Evolutionary conservation across 2,888 invertebrate genomes (phyloP).

Genomic region (Caenorhabditis sinica): DNA sequence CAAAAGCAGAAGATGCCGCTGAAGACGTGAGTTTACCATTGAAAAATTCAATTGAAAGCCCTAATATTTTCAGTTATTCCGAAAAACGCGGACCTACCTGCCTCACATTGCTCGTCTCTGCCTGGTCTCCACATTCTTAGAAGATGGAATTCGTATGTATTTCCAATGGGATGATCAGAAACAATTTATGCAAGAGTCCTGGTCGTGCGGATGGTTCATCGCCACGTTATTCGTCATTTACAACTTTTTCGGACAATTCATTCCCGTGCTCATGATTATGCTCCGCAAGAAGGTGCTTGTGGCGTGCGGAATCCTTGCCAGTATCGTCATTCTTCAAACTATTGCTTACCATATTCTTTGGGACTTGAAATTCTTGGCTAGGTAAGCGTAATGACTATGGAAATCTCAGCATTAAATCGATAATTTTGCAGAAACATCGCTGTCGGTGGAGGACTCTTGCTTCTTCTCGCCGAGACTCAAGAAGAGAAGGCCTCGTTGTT

Average conservation of each 20-base stretch:
- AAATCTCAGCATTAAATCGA: not conserved
- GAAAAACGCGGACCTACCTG: constrained; percentile 87
- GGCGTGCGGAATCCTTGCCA: constrained; percentile 92
- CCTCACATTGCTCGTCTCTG: constrained; percentile 97
- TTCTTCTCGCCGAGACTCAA: constrained; percentile 92
- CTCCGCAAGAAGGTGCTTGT: constrained; percentile 90
- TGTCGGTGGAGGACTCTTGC: constrained; percentile 95
- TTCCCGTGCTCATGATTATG: constrained; percentile 97
- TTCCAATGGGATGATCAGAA: constrained; percentile 88
- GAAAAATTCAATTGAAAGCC: not conserved
- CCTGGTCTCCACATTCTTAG: constrained; percentile 97
- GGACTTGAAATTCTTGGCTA: constrained; percentile 96
- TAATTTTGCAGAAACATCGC: constrained; percentile 90
- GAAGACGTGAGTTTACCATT: constrained; percentile 78
- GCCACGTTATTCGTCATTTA: constrained; percentile 96
- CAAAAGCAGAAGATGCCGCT: constrained; percentile 80
- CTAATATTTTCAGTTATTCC: constrained; percentile 80
- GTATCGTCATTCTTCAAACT: constrained; percentile 94
- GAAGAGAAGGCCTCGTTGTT: constrained; percentile 88
- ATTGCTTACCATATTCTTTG: constrained; percentile 91
- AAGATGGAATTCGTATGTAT: constrained; percentile 99
- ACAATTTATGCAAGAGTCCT: constrained; percentile 83
- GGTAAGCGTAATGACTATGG: constrained; percentile 82
- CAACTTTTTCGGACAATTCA: constrained; percentile 96
- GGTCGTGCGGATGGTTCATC: constrained; percentile 94